Conservation (phyloP, 1,140 invertebrate species). For the Eriocheir sinensis region DNA sequence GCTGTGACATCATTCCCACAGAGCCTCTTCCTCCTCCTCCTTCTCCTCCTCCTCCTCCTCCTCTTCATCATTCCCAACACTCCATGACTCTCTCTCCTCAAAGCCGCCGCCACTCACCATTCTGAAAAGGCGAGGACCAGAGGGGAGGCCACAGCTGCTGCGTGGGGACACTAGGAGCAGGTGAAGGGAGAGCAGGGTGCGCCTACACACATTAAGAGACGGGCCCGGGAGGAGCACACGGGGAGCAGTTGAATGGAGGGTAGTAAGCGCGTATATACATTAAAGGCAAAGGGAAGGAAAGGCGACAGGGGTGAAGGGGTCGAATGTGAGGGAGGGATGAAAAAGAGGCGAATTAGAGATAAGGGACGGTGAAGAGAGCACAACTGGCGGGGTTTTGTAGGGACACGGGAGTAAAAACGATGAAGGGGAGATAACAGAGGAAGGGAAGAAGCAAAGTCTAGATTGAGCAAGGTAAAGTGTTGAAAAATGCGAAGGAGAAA, state of each 20-base stretch:
- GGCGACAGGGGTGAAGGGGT: neutral
- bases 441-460: no score
- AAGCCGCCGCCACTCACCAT: no score
- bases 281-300: neutral
- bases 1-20: slow-evolving; percentile 1
- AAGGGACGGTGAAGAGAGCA: neutral
- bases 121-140: no score
- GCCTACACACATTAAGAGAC: no score
- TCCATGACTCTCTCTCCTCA: no score
- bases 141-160: no score
- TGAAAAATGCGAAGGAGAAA: neutral
- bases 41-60: neutral
- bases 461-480: no score
- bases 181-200: no score
- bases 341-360: neutral
- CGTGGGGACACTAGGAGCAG: no score
- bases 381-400: neutral
- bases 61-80: neutral
- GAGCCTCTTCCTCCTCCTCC: neutral
- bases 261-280: no score
- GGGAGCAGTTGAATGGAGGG: neutral
- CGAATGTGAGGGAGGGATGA: neutral
- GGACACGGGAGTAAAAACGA: neutral
- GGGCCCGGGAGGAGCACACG: no score
- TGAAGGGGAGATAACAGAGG: no score